Conservation (phyloP, 2,888 invertebrate species). For the Pocota personata region DNA sequence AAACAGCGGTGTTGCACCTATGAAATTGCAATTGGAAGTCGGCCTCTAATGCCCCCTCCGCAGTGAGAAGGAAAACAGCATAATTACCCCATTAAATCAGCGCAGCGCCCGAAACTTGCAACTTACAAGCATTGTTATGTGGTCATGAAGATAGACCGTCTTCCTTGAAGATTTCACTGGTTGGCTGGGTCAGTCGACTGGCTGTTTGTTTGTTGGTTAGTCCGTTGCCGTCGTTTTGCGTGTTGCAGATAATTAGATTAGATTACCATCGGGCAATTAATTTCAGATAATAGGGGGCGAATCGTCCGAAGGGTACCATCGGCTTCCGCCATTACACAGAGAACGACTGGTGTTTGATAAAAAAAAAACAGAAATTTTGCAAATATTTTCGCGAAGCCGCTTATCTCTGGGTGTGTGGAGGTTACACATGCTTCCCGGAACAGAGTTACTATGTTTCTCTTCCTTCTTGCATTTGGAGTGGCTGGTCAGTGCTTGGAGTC, state of each 20-base stretch:
- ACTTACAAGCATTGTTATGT: conserved; percentile 62
- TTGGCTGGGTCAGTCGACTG: conserved; percentile 37
- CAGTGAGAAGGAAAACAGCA: conserved; percentile 38
- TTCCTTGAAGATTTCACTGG: conserved; percentile 56
- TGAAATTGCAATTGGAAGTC: conserved; percentile 20
- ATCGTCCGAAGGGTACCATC: conserved; percentile 71
- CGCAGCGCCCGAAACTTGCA: conserved; percentile 67
- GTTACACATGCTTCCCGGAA: conserved; percentile 72
- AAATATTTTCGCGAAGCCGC: conserved; percentile 62
- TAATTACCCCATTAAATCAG: conserved; percentile 73
- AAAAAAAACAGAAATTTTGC: conserved; percentile 22
- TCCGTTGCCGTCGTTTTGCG: conserved; percentile 53
- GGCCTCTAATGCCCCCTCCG: neutral
- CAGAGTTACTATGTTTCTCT: conserved; percentile 54
- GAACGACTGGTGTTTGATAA: neutral
- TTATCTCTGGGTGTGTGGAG: conserved; percentile 55
- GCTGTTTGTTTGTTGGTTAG: conserved; percentile 46
- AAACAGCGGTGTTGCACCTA: conserved; percentile 50
- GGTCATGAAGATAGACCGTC: conserved; percentile 51
- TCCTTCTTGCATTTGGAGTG: neutral
- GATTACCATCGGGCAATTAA: conserved; percentile 74
- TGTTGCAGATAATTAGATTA: conserved; percentile 73
- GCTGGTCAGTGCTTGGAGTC: conserved; percentile 22
- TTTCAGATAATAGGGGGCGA: conserved; percentile 70
- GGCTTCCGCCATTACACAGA: conserved; percentile 70